phyloP scores from a whole-genome alignment of 2,797 vertebrate genomes.

The Ispidina lecontei region DNA sequence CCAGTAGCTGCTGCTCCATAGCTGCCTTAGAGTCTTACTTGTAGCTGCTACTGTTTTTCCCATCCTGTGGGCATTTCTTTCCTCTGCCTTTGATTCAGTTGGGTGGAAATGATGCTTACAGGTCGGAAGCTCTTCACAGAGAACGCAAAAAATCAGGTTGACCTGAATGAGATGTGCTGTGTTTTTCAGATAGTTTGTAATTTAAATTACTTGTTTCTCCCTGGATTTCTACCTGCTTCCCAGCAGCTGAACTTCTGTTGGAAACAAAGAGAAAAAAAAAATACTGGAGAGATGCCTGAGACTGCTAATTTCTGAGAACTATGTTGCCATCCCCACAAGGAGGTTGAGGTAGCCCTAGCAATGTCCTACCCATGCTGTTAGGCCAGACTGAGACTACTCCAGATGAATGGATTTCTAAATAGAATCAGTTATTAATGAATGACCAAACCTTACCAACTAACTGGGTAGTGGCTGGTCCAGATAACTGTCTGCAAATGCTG shows the following conservation, averaged over 20 bases:
- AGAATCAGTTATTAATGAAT: neutral
- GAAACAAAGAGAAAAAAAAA: neutral
- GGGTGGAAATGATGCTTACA: neutral
- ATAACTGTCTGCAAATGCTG: neutral
- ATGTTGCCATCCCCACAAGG: neutral
- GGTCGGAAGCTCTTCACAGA: neutral
- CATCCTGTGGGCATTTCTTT: neutral
- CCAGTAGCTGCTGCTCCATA: neutral
- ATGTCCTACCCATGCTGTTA: neutral
- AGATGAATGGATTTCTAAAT: neutral
- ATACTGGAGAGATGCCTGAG: neutral
- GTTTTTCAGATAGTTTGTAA: neutral
- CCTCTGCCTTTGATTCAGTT: neutral
- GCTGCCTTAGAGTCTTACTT: neutral
- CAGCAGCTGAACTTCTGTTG: neutral
- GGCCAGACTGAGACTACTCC: neutral
- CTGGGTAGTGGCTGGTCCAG: neutral
- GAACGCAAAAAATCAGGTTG: neutral
- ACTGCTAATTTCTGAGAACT: neutral
- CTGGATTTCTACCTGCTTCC: neutral
- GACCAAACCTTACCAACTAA: neutral
- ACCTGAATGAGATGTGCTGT: neutral
- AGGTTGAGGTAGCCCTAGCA: neutral
- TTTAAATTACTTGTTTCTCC: neutral
- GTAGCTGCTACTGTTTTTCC: neutral